Evolutionary conservation across 2,888 invertebrate species (phyloP).

Genomic region (Torymus aiolomorphi): DNA sequence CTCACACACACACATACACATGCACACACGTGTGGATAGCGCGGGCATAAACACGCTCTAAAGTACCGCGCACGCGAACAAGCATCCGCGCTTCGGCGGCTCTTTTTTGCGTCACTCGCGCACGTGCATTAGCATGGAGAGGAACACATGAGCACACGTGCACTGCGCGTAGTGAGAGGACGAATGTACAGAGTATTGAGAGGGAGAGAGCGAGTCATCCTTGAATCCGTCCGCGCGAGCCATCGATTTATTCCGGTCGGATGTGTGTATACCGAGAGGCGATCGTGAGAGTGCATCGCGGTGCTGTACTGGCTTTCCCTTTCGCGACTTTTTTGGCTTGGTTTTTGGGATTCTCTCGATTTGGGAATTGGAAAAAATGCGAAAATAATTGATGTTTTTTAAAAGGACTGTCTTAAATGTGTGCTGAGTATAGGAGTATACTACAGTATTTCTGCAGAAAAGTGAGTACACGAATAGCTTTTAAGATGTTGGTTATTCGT

Average conservation of each 20-base stretch:
- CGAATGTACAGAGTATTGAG: constrained; percentile 6
- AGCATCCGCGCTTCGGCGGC: constrained; percentile 16
- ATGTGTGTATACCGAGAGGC: constrained; percentile 10
- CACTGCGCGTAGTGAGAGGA: constrained; percentile 27
- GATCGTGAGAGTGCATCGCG: too few relatives aligned
- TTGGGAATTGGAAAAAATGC: too few relatives aligned
- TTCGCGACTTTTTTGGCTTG: neutral
- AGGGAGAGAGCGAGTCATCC: constrained; percentile 35
- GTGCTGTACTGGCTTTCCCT: constrained; percentile 4
- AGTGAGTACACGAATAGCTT: too few relatives aligned
- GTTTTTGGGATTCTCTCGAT: neutral
- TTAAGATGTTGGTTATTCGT: too few relatives aligned
- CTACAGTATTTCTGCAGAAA: too few relatives aligned
- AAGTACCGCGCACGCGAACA: neutral
- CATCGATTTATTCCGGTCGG: constrained; percentile 54
- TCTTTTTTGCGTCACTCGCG: neutral
- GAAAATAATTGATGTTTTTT: too few relatives aligned
- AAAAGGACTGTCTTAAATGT: too few relatives aligned
- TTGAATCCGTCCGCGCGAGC: constrained; percentile 36
- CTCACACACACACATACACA: neutral
- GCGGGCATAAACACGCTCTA: too few relatives aligned
- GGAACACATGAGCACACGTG: constrained; percentile 19
- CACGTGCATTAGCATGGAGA: neutral
- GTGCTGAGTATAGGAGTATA: too few relatives aligned
- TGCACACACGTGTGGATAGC: too few relatives aligned